phyloP scores from a whole-genome alignment of 2,797 vertebrate genomes.

The Bradypodion ventrale region DNA sequence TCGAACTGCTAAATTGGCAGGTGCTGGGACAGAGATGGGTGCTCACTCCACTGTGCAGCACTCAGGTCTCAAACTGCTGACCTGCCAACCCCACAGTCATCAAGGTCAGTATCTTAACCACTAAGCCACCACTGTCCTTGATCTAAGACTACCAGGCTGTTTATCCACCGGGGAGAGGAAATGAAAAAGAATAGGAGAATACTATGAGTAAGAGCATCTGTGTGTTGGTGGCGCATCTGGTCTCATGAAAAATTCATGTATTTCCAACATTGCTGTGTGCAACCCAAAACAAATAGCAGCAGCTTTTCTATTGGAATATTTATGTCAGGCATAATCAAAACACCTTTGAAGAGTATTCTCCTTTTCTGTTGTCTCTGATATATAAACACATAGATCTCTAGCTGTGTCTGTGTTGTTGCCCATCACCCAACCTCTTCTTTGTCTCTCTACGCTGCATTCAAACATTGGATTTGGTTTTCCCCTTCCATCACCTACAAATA shows the following conservation, averaged over 20 bases:
- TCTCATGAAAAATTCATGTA: neutral
- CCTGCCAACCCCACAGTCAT: too few relatives aligned
- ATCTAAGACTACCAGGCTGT: neutral
- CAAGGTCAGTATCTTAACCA: too few relatives aligned
- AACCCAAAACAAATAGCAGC: neutral
- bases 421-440: neutral
- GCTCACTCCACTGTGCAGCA: too few relatives aligned
- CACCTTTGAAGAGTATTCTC: constrained; percentile 25
- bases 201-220: neutral
- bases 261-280: neutral
- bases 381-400: neutral
- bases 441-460: fast-evolving
- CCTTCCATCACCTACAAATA: neutral
- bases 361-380: constrained; percentile 19
- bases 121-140: too few relatives aligned
- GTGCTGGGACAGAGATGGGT: too few relatives aligned
- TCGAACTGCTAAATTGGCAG: too few relatives aligned
- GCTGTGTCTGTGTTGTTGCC: neutral
- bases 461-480: constrained; percentile 3
- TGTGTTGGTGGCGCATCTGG: neutral
- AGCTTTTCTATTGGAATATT: constrained; percentile 49
- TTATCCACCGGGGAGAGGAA: neutral
- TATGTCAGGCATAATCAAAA: constrained; percentile 40
- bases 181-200: neutral
- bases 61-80: too few relatives aligned